Evolutionary conservation across 2,888 invertebrate genomes (phyloP).

Genomic region (Polyommatus icarus): DNA sequence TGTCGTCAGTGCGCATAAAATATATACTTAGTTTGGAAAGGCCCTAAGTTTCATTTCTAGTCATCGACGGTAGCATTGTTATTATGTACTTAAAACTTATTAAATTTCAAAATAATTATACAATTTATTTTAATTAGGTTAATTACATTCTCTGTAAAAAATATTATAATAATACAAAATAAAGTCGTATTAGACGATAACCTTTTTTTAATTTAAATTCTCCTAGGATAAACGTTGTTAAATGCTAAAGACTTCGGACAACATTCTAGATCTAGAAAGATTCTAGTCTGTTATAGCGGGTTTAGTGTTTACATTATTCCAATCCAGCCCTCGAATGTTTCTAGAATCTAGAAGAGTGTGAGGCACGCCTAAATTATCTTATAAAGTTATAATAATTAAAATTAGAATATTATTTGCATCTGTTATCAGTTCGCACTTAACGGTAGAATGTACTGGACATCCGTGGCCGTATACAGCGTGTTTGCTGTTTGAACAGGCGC

Average conservation of each 20-base stretch:
- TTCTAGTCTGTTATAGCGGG: too few species aligned
- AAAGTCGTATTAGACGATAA: background rate
- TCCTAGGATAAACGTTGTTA: background rate
- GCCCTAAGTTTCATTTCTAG: background rate
- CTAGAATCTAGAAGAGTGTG: too few species aligned
- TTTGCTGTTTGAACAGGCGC: constrained; percentile 16
- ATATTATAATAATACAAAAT: background rate
- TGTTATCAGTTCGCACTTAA: background rate
- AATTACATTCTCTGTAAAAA: background rate
- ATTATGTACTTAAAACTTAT: background rate
- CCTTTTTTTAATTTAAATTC: background rate
- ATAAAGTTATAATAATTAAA: background rate
- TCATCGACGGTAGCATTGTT: background rate
- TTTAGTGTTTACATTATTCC: too few species aligned
- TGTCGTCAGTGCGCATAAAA: too few species aligned
- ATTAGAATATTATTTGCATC: background rate
- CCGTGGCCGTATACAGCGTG: background rate
- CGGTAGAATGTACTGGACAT: background rate
- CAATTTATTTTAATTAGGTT: too few species aligned
- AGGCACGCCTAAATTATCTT: too few species aligned
- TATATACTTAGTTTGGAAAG: too few species aligned
- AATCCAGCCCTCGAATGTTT: too few species aligned
- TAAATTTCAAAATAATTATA: background rate
- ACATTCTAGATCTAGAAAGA: background rate
- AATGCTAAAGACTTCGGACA: background rate